Conservation (phyloP, 2,797 vertebrate genomes). For the Premnoplex brunnescens region DNA sequence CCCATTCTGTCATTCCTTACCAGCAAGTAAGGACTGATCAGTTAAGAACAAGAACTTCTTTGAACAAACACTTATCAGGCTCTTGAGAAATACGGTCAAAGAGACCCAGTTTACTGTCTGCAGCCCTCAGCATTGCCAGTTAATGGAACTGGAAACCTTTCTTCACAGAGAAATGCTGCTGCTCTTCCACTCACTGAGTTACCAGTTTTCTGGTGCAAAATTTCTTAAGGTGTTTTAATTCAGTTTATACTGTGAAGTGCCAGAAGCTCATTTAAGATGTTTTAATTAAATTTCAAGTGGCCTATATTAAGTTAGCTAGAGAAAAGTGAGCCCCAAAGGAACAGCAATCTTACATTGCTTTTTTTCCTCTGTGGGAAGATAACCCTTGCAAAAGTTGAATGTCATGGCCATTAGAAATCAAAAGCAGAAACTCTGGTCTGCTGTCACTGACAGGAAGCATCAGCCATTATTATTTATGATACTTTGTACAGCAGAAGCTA, state of each 20-base stretch:
- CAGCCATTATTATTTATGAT: neutral
- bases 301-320: neutral
- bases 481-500: neutral
- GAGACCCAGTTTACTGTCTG: neutral
- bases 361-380: neutral
- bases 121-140: neutral
- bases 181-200: neutral
- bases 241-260: neutral
- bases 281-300: neutral
- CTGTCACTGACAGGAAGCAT: neutral
- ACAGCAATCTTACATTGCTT: neutral
- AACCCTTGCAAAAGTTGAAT: neutral
- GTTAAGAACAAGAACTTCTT: neutral
- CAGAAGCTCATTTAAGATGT: neutral
- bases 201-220: neutral
- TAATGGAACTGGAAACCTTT: neutral
- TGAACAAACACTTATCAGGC: neutral
- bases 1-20: neutral
- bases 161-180: neutral
- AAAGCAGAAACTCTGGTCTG: neutral
- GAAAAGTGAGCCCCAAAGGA: neutral
- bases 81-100: neutral
- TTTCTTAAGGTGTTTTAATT: neutral
- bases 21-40: neutral
- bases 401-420: neutral